Conservation (phyloP, 2,113 vertebrate species). For the Anarrhichthys ocellatus region DNA sequence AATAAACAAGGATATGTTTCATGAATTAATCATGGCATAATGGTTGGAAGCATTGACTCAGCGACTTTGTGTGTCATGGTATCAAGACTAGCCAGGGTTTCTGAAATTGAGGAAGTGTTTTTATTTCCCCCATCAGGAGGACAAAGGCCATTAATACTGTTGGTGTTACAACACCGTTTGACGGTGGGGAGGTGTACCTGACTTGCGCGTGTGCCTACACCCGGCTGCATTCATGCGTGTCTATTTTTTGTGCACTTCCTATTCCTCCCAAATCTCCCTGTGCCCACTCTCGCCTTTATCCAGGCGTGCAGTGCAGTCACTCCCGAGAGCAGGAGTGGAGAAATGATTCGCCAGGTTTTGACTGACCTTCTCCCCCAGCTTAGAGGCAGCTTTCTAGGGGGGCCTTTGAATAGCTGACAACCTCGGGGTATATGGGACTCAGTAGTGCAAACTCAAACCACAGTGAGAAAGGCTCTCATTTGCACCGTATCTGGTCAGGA, state of each 20-base stretch:
- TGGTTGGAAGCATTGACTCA: conserved; percentile 5
- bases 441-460: not conserved
- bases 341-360: conserved; percentile 61
- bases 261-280: conserved; percentile 22
- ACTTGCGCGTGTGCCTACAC: not conserved
- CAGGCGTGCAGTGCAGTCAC: conserved; percentile 38
- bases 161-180: not conserved
- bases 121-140: conserved; percentile 34
- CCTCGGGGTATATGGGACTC: conserved; percentile 25
- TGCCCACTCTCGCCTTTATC: conserved; percentile 19
- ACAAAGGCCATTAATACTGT: conserved; percentile 21
- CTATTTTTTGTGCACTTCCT: conserved; percentile 6
- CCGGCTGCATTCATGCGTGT: conserved; percentile 15
- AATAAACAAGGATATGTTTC: conserved; percentile 1
- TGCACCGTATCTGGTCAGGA: conserved; percentile 6
- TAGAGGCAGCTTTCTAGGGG: conserved; percentile 39
- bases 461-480: conserved; percentile 15
- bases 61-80: conserved; percentile 3
- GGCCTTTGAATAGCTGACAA: conserved; percentile 37
- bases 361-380: conserved; percentile 53
- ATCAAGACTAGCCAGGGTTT: conserved; percentile 1
- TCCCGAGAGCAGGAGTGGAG: conserved; percentile 37
- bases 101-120: conserved; percentile 32
- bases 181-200: conserved; percentile 21
- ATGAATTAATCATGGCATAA: conserved; percentile 8